Base-by-base conservation (phyloP, 2,888 invertebrate genomes). In the Leucophenga maculata region DNA sequence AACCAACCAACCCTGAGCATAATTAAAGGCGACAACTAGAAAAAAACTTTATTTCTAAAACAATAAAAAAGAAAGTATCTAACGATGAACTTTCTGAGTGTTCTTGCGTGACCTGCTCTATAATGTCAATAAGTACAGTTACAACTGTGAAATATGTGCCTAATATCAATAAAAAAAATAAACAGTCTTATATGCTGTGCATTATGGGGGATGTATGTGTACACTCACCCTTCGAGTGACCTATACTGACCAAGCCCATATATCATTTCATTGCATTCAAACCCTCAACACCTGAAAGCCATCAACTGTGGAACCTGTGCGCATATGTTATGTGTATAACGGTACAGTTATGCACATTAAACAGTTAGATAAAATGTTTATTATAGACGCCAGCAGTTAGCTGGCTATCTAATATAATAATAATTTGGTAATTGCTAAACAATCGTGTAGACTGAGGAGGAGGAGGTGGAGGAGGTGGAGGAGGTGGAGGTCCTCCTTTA, bases 341-440 rank as follows among this genome's bases (percentile, higher is more conserved):
- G 50, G 50, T 50, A 50, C 50, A 50, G 50, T 50, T 50, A 50
- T 50, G 50, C 50, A 50, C 18, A 18, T 18, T 18, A 39, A 9
- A 6, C 8, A 39, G 11, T 6, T 26, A 26, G 26, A 26, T 26
- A 26, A 77, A 76, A 46, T 20, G 48, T 46, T 72, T 77, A 74
- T 82, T 78, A 80, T 82, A 78, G 78, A 67, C 32, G 77, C 16
- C 16, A 75, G 74, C 78, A 75, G 80, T 76, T 79, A 81, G 79
- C 76, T 72, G 80, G 6, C n/a, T 50, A 50, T 4, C 3, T 50
- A 16, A 50, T 50, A 18, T 80, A 82, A 82, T 82, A 81, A 82
- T 81, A 81, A 81, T 81, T 81, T 79, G 80, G 82, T 81, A 81
- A 81, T 81, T 81, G 80, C 82, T 78, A 74, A 78, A 78, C 80